A percentile compares a stretch with the other conserved stretches of the same genome.
Evolutionary conservation across 2,888 invertebrate genomes (phyloP).

Genomic region (Sarcophaga carnaria): DNA sequence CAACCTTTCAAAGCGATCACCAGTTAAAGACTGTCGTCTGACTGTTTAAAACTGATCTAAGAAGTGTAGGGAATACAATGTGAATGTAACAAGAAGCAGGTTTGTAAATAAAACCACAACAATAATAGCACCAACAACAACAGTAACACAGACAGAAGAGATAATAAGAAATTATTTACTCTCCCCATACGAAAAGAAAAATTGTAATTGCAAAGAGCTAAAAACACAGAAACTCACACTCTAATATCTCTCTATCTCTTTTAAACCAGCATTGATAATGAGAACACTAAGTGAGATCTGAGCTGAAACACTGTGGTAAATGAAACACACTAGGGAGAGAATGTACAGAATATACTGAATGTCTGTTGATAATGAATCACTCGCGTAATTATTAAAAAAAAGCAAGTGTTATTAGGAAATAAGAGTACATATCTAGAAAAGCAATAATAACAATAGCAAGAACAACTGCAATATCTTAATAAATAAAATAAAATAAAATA

Average conservation of each 20-base stretch:
- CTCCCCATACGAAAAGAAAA: no score
- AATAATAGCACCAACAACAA: not conserved
- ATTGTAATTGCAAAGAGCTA: no score
- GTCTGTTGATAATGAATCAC: no score
- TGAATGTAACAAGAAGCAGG: slow-evolving; percentile 48
- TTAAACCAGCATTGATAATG: not conserved
- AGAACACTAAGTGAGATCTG: not conserved
- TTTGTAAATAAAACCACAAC: slow-evolving; percentile 2
- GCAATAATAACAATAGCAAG: no score
- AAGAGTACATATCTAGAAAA: no score
- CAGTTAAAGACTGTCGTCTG: slow-evolving; percentile 62
- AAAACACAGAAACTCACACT: no score
- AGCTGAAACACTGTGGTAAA: no score
- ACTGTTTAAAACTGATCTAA: slow-evolving; percentile 36
- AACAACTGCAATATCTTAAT: no score
- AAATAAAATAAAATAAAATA: no score
- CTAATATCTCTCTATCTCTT: not conserved
- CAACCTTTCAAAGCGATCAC: slow-evolving; percentile 63
- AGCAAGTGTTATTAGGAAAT: not conserved
- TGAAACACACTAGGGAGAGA: not conserved
- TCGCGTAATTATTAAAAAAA: not conserved
- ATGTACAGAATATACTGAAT: not conserved
- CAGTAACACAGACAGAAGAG: not conserved
- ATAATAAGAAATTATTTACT: no score
- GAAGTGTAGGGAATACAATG: slow-evolving; percentile 15